Conservation (phyloP, 2,888 invertebrate genomes). For the Diploptera punctata region DNA sequence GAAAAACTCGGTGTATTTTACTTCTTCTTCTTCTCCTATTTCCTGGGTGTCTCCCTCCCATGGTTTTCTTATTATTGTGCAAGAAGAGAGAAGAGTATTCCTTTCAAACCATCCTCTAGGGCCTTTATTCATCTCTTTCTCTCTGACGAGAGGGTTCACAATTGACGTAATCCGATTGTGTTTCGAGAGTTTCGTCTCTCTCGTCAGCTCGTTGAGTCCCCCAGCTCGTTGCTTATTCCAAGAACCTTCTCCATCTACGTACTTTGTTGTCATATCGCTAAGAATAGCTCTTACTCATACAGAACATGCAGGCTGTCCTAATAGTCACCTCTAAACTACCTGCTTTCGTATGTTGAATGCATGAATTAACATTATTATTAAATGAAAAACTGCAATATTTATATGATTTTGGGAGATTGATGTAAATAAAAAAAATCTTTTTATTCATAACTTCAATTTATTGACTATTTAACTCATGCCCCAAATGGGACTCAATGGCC, state of each 20-base stretch:
- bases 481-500: no score
- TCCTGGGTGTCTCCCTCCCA: neutral
- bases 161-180: slow-evolving; percentile 30
- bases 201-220: neutral
- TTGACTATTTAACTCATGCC: no score
- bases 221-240: neutral
- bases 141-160: slow-evolving; percentile 22
- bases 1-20: neutral
- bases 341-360: no score
- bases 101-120: slow-evolving; percentile 28
- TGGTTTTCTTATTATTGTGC: slow-evolving; percentile 27
- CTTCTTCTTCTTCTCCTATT: neutral
- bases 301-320: no score
- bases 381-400: no score
- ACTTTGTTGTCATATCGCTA: slow-evolving; percentile 16
- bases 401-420: no score
- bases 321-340: no score
- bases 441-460: no score
- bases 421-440: no score
- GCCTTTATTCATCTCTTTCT: slow-evolving; percentile 16
- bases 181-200: slow-evolving; percentile 25
- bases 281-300: no score
- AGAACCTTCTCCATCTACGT: neutral
- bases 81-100: slow-evolving; percentile 27
- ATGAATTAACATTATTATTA: no score